Percentiles rank a stretch among this genome's conserved stretches.
These are phyloP conservation scores for Cenopis cana DNA, from an alignment of 2,888 invertebrate species.

Conservation along the genomic window DNA sequence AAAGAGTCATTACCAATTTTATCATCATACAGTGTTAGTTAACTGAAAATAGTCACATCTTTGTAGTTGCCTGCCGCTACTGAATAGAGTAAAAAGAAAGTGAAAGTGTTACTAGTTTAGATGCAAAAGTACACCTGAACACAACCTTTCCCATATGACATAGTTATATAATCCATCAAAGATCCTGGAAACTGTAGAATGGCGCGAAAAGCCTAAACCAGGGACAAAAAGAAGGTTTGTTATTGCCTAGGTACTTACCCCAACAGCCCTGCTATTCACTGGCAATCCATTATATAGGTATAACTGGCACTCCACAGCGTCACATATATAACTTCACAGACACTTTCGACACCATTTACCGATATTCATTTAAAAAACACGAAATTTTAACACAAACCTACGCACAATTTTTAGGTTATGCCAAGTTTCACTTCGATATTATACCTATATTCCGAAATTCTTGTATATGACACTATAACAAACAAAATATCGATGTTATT, in stretches of 20 bases:
- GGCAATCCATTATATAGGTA: conserved; percentile 26
- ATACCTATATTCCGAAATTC: background rate
- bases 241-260: conserved; percentile 43
- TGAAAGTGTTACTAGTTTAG: background rate
- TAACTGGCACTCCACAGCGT: conserved; percentile 13
- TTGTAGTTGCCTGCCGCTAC: background rate
- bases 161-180: background rate
- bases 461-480: background rate
- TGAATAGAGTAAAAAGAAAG: background rate
- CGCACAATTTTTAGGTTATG: conserved; percentile 40
- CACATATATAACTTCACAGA: conserved; percentile 11
- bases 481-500: background rate
- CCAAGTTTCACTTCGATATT: conserved; percentile 17
- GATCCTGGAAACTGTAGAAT: conserved; percentile 1
- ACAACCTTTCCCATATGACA: background rate
- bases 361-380: conserved; percentile 32
- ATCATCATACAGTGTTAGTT: background rate
- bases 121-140: background rate
- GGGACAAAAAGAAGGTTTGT: conserved; percentile 33
- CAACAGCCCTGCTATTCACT: conserved; percentile 19
- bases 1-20: background rate
- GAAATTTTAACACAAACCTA: conserved; percentile 13
- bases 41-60: background rate
- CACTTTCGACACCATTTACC: conserved; percentile 22
- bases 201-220: conserved; percentile 34